A percentile compares a stretch with the other conserved stretches of the same genome.
These are phyloP conservation scores for Minunthozetes semirufus DNA, from an alignment of 2,888 invertebrate species.

Conservation along the genomic window DNA sequence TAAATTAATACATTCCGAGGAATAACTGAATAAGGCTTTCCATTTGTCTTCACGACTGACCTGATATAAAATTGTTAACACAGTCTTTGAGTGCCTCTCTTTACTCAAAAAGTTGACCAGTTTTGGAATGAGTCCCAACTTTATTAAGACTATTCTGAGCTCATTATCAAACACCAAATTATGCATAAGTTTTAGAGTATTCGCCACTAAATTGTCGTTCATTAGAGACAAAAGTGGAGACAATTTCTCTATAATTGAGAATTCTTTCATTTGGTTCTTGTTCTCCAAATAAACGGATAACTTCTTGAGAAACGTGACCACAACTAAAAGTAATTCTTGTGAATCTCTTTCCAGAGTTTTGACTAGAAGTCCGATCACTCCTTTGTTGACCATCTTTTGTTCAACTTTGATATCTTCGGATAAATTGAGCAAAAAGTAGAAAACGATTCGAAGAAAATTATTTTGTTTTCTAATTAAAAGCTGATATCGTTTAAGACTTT, in stretches of 20 bases:
- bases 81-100: slow-evolving; percentile 46
- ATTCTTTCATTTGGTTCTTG: slow-evolving; percentile 74
- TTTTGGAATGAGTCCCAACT: slow-evolving; percentile 78
- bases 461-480: slow-evolving; percentile 76
- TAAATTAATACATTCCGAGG: slow-evolving; percentile 29
- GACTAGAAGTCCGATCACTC: slow-evolving; percentile 75
- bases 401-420: slow-evolving; percentile 92
- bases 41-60: slow-evolving; percentile 90
- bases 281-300: slow-evolving; percentile 89
- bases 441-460: slow-evolving; percentile 60
- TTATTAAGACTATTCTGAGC: slow-evolving; percentile 78
- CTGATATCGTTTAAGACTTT: slow-evolving; percentile 66
- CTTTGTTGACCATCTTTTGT: slow-evolving; percentile 93
- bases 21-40: slow-evolving; percentile 73
- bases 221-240: slow-evolving; percentile 65
- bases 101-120: slow-evolving; percentile 77
- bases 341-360: slow-evolving; percentile 75
- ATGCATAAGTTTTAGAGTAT: slow-evolving; percentile 77
- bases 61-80: slow-evolving; percentile 65
- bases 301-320: slow-evolving; percentile 89
- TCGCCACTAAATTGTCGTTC: slow-evolving; percentile 38
- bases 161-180: slow-evolving; percentile 92
- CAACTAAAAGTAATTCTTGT: slow-evolving; percentile 76
- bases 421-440: slow-evolving; percentile 86
- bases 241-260: slow-evolving; percentile 70